Conservation (phyloP, 2,888 invertebrate genomes). For the Lycophotia porphyrea region DNA sequence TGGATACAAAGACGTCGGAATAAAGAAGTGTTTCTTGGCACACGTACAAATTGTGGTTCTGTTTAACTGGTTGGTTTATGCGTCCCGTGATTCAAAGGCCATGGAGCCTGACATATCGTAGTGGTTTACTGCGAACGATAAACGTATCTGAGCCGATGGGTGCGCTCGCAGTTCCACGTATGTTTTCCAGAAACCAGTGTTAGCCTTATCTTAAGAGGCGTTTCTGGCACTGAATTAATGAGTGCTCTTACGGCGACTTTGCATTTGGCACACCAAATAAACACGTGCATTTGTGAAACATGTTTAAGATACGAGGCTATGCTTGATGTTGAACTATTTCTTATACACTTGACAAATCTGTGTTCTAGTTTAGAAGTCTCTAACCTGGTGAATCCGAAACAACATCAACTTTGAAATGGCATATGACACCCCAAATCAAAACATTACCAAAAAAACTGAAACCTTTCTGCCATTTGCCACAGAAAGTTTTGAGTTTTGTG, state of each 20-base stretch:
- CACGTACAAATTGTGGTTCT: conserved; percentile 69
- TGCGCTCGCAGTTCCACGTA: conserved; percentile 63
- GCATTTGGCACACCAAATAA: conserved; percentile 62
- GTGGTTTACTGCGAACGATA: conserved; percentile 83
- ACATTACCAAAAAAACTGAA: no score
- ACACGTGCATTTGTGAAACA: conserved; percentile 59
- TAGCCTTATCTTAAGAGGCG: conserved; percentile 69
- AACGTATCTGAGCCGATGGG: conserved; percentile 78
- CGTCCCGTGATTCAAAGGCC: conserved; percentile 79
- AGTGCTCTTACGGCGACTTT: conserved; percentile 64
- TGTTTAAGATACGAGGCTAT: conserved; percentile 33
- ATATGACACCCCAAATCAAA: background rate
- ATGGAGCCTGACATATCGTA: conserved; percentile 82
- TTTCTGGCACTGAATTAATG: conserved; percentile 69
- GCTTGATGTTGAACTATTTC: conserved; percentile 28
- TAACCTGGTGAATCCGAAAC: background rate
- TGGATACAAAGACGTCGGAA: conserved; percentile 70
- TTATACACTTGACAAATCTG: conserved; percentile 10
- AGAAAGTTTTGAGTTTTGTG: no score
- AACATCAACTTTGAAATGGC: background rate
- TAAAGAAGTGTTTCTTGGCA: conserved; percentile 72
- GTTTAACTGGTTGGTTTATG: conserved; percentile 80
- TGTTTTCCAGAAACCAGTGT: conserved; percentile 67
- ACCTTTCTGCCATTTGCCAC: background rate
- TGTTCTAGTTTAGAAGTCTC: conserved; percentile 7